Evolutionary conservation across 1,140 invertebrate species (phyloP).

Genomic region (Daktulosphaira vitifoliae): DNA sequence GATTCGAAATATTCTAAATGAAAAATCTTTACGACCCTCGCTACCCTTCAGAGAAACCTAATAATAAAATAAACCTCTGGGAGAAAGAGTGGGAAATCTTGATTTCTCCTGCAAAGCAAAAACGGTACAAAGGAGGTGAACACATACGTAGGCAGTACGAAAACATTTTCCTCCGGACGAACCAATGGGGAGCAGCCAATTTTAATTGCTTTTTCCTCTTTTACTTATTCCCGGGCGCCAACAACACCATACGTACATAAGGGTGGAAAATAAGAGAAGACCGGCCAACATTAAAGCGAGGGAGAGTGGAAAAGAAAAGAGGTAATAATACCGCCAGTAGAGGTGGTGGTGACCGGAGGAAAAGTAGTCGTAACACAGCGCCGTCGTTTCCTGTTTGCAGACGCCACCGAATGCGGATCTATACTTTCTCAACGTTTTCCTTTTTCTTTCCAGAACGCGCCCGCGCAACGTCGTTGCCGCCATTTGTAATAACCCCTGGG

Average conservation of each 20-base stretch:
- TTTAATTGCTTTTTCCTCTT: conserved; percentile 33
- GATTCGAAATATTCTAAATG: too few species aligned
- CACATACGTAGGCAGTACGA: not conserved
- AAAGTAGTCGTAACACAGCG: conserved; percentile 22
- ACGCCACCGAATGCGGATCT: not conserved
- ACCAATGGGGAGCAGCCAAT: conserved; percentile 25
- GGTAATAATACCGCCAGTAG: too few species aligned
- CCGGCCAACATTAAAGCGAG: too few species aligned
- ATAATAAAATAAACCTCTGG: too few species aligned
- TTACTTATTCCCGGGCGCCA: conserved; percentile 16
- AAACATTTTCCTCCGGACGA: conserved; percentile 2
- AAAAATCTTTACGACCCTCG: too few species aligned
- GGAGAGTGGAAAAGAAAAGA: too few species aligned
- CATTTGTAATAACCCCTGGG: conserved; percentile 31
- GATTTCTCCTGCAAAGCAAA: conserved; percentile 7
- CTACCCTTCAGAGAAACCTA: too few species aligned
- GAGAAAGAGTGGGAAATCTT: conserved; percentile 18
- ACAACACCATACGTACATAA: too few species aligned
- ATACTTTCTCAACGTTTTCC: conserved; percentile 31
- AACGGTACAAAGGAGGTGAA: not conserved
- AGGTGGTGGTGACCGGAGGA: not conserved
- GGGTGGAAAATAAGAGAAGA: too few species aligned
- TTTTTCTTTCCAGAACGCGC: conserved; percentile 23
- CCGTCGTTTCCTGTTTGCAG: conserved; percentile 21
- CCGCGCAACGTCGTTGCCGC: conserved; percentile 12